Evolutionary conservation across 2,113 vertebrate genomes (phyloP), one percentile per base, ranked within the genome.

Genomic region (Diadophis punctatus): DNA sequence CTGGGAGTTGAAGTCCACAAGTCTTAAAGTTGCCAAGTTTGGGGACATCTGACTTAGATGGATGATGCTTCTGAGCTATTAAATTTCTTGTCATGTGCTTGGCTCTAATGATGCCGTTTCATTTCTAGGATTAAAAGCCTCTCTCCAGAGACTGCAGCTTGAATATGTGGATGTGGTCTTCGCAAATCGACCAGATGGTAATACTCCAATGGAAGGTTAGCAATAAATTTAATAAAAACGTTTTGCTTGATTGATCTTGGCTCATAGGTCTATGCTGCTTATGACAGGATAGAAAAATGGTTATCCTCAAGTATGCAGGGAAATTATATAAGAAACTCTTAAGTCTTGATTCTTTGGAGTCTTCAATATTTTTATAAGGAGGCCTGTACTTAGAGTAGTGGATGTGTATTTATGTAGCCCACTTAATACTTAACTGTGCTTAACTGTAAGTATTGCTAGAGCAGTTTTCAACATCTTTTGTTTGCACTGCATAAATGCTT

Each of bases 141-240:
- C 99, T 63, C 98, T 99, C 30, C 99, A 99, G 97, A 98, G 99
- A 96, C 98, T 99, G 97, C 99, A 99, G 97, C 94, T 99, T 91
- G 99, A 99, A 90, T 99, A 99, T 0, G 99, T 99, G 92, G 99
- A 99, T 1, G 99, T 99, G 0, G 99, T 99, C 91, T 99, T 99
- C 14, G 99, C 99, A 94, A 99, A 99, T 96, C 98, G 99, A 1
- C 99, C 99, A 0, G 99, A 99, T 97, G 98, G 97, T 95, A 99
- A 99, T 93, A 99, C 99, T 7, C 99, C 99, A 30, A 99, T 99
- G 99, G 99, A 99, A 98, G 99, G 99, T 99, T 53, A 98, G 98
- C 97, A 93, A 52, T 7, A 68, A 60, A 87, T 90, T 60, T 52
- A 8, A n/a, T 12, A 20, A 3, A 48, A 46, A 48, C 4, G 2